Percentiles rank a stretch among this genome's conserved stretches.
Conservation (phyloP, 1,140 invertebrate species). For the Bombus balteatus region DNA sequence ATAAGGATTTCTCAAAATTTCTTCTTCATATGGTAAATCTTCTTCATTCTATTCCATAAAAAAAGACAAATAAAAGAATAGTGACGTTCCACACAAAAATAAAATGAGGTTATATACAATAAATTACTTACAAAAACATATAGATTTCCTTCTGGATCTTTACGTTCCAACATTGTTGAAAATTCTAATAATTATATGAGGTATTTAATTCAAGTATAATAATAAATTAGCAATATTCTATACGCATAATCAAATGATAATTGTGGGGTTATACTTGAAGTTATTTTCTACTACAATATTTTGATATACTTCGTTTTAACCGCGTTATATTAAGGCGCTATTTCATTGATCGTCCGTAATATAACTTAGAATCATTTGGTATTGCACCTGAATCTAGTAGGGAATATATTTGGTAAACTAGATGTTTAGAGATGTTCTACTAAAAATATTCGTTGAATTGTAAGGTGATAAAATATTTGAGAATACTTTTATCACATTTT, state of each 20-base stretch:
- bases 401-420: slow-evolving; percentile 1
- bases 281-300: background rate
- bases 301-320: background rate
- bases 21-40: slow-evolving; percentile 98
- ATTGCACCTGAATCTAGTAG: background rate
- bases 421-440: background rate
- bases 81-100: background rate
- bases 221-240: background rate
- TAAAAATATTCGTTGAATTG: background rate
- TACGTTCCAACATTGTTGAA: slow-evolving; percentile 67
- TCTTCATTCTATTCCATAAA: slow-evolving; percentile 90
- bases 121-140: slow-evolving; percentile 74
- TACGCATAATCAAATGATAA: background rate
- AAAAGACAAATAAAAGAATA: background rate
- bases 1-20: slow-evolving; percentile 97
- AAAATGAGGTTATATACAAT: background rate
- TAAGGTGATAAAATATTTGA: background rate
- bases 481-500: background rate
- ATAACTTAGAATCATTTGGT: background rate
- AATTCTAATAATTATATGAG: background rate
- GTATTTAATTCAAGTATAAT: background rate
- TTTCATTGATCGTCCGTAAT: slow-evolving; percentile 1
- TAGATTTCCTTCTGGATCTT: slow-evolving; percentile 69
- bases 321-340: slow-evolving; percentile 25
- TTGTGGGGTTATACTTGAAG: background rate